A percentile compares a stretch with the other conserved stretches of the same genome.
phyloP scores from a whole-genome alignment of 2,888 invertebrate genomes.

The Bimastos eiseni region DNA sequence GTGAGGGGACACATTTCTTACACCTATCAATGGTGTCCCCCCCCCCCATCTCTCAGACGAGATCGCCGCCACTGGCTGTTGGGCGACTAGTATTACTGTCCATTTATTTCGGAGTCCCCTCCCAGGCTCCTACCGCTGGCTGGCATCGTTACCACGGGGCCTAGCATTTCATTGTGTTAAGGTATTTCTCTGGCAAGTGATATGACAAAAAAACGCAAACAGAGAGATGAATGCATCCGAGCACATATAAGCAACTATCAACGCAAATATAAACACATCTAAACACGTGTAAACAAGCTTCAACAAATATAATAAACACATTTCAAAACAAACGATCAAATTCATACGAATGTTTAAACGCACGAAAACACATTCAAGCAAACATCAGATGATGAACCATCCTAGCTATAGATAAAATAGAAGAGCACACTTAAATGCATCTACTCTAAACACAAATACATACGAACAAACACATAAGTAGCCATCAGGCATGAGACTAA shows the following conservation, averaged over 20 bases:
- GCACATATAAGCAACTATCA: no score
- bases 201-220: background rate
- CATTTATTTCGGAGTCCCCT: no score
- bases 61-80: no score
- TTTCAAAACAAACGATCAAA: no score
- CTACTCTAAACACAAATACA: background rate
- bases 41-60: no score
- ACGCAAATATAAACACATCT: background rate
- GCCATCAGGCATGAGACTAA: background rate
- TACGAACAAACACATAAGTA: background rate
- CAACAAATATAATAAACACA: background rate
- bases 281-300: background rate
- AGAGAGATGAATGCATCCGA: background rate
- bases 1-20: no score
- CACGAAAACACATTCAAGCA: background rate
- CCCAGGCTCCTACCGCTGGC: background rate
- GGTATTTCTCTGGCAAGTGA: background rate
- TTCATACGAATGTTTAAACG: background rate
- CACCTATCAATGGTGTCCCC: no score
- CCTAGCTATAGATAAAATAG: background rate
- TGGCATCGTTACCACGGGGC: background rate
- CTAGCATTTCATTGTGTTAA: background rate
- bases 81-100: no score
- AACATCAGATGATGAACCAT: background rate
- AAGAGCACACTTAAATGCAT: background rate